Conservation (phyloP, 2,113 vertebrate species). For the Microtus ochrogaster region DNA sequence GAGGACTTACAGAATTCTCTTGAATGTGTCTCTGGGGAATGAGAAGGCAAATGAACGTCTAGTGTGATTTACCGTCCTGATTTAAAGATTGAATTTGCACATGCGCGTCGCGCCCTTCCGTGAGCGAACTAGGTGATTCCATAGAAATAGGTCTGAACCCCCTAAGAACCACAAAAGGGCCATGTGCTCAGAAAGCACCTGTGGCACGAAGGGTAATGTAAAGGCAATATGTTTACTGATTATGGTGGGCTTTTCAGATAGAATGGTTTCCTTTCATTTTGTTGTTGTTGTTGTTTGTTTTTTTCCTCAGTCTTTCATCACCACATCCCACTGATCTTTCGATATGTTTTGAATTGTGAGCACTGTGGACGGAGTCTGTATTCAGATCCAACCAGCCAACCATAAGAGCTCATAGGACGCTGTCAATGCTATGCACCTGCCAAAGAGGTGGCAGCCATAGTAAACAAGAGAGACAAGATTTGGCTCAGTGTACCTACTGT, state of each 20-base stretch:
- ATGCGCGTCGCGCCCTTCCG: not conserved
- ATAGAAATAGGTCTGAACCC: slow-evolving; percentile 25
- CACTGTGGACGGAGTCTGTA: not conserved
- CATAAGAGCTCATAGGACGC: not conserved
- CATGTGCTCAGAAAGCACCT: not conserved
- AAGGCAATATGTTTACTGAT: not conserved
- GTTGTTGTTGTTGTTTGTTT: not conserved
- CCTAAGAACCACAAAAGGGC: not conserved
- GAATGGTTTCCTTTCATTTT: not conserved
- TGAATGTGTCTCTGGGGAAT: slow-evolving; percentile 54
- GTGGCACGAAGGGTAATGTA: not conserved
- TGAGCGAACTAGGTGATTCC: slow-evolving; percentile 44
- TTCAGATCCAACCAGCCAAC: not conserved
- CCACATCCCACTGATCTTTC: not conserved
- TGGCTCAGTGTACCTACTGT: not conserved
- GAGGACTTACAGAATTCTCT: not conserved
- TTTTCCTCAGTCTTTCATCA: not conserved
- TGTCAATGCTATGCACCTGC: not conserved
- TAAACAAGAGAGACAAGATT: not conserved
- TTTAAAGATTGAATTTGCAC: slow-evolving; percentile 9
- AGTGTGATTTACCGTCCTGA: slow-evolving; percentile 22
- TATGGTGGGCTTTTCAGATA: not conserved
- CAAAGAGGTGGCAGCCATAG: not conserved
- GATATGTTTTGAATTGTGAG: not conserved
- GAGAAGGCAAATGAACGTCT: slow-evolving; percentile 61